These are phyloP conservation scores for Urosaurus nigricauda DNA, from an alignment of 2,797 vertebrate genomes.

Conservation along the genomic window DNA sequence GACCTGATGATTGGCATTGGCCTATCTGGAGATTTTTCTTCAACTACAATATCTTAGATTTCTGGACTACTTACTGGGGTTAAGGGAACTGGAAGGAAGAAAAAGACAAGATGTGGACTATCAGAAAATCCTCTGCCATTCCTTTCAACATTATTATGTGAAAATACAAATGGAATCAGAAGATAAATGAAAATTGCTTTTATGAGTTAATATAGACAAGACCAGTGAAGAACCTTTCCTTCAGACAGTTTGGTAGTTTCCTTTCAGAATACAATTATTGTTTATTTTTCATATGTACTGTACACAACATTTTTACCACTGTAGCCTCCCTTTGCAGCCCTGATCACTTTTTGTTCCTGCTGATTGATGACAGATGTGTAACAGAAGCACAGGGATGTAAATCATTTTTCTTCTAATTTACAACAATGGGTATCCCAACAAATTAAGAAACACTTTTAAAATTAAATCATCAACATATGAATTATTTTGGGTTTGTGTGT, in stretches of 20 bases:
- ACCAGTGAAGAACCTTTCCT: neutral
- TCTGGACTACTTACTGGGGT: neutral
- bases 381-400: too few relatives aligned
- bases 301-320: neutral
- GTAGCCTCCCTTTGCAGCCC: neutral
- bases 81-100: too few relatives aligned
- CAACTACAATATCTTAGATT: neutral
- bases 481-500: too few relatives aligned
- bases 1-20: neutral
- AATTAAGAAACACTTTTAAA: too few relatives aligned
- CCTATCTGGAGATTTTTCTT: neutral
- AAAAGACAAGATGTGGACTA: neutral
- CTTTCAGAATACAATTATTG: neutral
- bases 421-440: too few relatives aligned
- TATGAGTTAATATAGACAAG: neutral
- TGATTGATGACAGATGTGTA: neutral
- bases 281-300: too few relatives aligned
- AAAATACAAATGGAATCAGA: neutral
- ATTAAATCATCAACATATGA: too few relatives aligned
- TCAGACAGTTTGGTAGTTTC: neutral
- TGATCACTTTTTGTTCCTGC: neutral
- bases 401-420: too few relatives aligned
- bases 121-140: neutral
- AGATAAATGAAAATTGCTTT: too few relatives aligned
- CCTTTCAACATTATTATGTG: too few relatives aligned